Evolutionary conservation across 2,888 invertebrate species (phyloP), one percentile per base, ranked within the genome.

Genomic region (Oxyteleia sp.): DNA sequence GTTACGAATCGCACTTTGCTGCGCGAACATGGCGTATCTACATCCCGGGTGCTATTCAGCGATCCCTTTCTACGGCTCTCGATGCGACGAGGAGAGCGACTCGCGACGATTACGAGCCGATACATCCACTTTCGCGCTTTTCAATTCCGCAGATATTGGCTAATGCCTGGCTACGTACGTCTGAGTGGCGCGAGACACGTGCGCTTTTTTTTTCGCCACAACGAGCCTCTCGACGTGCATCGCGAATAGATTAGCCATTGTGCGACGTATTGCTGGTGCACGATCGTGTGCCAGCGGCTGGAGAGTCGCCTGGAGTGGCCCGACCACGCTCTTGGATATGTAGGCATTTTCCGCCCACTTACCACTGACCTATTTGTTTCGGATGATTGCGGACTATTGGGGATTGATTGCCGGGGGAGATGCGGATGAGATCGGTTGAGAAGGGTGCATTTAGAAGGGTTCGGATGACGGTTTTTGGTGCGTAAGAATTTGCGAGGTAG

Each of bases 11-110:
- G 91, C 89, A 87, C 90, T 89, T 88, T 86, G 85, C 82, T 85
- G 85, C 88, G 89, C 86, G 89, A 90, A 91, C 93, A 92, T 93
- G 93, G 91, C 92, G 89, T 93, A 93, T 93, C 93, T 92, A 90
- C 92, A 92, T 92, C 92, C 92, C 91, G 87, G 84, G 11, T 66
- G 80, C 87, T 86, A 88, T 88, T 88, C 87, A 87, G 78, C 68
- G 72, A 72, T 87, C 86, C 85, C 84, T 86, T 85, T 85, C 82
- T 79, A 66, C 78, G 82, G 82, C 78, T 66, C 82, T 79, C 81
- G 68, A 26, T 26, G 16, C 16, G 41, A 43, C 76, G 72, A 72
- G 55, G 69, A 76, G 76, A 3, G 26, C 55, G 15, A 32, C 84
- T 80, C 84, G 82, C 87, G 86, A 88, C 90, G 91, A 91, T 91